A percentile compares a stretch with the other conserved stretches of the same genome.
phyloP scores from a whole-genome alignment of 2,888 invertebrate genomes.

The Philereme vetulata region DNA sequence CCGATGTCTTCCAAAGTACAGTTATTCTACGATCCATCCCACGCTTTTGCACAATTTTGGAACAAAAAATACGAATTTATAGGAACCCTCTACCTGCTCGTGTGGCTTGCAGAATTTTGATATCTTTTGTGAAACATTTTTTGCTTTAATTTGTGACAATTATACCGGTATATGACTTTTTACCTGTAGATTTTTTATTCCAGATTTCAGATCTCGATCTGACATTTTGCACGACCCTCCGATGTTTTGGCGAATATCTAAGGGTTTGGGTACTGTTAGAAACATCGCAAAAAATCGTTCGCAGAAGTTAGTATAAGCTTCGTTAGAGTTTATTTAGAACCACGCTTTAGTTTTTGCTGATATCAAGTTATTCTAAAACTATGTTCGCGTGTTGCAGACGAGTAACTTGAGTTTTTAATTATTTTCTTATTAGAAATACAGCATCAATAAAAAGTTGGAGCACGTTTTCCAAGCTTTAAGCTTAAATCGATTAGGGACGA shows the following conservation, averaged over 20 bases:
- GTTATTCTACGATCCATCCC: constrained; percentile 76
- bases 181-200: constrained; percentile 74
- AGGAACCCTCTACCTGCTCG: constrained; percentile 78
- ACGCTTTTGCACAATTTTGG: constrained; percentile 80
- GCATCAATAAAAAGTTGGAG: constrained; percentile 22
- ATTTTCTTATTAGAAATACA: constrained; percentile 35
- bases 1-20: constrained; percentile 64
- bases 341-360: no score
- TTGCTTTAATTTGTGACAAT: constrained; percentile 84
- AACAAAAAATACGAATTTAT: constrained; percentile 70
- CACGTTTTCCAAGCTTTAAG: constrained; percentile 48
- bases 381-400: no score
- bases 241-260: constrained; percentile 69
- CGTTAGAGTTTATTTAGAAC: constrained; percentile 10
- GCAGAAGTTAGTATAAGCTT: constrained; percentile 41
- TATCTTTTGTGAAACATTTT: constrained; percentile 78
- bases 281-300: constrained; percentile 44
- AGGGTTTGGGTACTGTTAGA: constrained; percentile 65
- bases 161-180: constrained; percentile 84
- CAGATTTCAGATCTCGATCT: constrained; percentile 56
- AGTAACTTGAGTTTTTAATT: constrained; percentile 4
- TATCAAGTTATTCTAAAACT: no score
- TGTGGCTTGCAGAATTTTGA: constrained; percentile 84
- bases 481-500: constrained; percentile 75
- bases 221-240: constrained; percentile 74